Conservation (phyloP, 1,140 invertebrate genomes). For the Calephelis nemesis region DNA sequence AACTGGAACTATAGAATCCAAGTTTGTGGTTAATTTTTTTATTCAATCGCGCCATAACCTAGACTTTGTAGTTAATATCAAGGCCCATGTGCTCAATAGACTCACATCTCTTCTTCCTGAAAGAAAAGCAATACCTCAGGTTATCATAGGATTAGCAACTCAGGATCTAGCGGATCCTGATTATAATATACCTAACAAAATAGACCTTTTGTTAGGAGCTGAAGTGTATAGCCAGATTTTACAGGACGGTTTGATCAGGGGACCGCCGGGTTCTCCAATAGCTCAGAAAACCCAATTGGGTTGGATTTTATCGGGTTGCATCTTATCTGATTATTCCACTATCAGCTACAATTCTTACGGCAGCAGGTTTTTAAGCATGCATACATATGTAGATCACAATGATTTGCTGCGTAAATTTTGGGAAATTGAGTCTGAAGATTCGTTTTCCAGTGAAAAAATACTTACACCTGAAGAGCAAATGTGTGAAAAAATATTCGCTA, state of each 20-base stretch:
- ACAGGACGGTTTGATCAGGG: background rate
- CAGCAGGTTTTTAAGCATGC: conserved; percentile 2
- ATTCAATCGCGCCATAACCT: conserved; percentile 13
- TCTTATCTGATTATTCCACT: background rate
- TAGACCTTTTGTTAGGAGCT: conserved; percentile 9
- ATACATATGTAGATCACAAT: conserved; percentile 11
- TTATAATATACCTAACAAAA: conserved; percentile 11
- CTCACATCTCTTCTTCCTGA: conserved; percentile 11
- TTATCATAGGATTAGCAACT: conserved; percentile 2
- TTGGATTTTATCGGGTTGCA: conserved; percentile 7
- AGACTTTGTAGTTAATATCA: background rate
- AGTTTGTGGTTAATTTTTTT: conserved; percentile 15
- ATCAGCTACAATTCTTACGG: background rate
- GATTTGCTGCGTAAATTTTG: conserved; percentile 17
- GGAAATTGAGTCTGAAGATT: conserved; percentile 16
- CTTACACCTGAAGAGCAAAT: conserved; percentile 4
- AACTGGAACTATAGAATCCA: conserved; percentile 15
- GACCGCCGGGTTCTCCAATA: conserved; percentile 1
- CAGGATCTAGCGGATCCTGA: background rate
- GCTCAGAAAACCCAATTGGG: conserved; percentile 11
- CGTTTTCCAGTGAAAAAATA: background rate
- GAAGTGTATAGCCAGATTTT: conserved; percentile 2
- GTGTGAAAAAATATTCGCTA: background rate
- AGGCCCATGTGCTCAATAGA: conserved; percentile 4
- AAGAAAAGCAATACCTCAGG: conserved; percentile 9